Evolutionary conservation across 2,888 invertebrate species (phyloP), one percentile per base, ranked within the genome.

Genomic region (Elmis aenea): DNA sequence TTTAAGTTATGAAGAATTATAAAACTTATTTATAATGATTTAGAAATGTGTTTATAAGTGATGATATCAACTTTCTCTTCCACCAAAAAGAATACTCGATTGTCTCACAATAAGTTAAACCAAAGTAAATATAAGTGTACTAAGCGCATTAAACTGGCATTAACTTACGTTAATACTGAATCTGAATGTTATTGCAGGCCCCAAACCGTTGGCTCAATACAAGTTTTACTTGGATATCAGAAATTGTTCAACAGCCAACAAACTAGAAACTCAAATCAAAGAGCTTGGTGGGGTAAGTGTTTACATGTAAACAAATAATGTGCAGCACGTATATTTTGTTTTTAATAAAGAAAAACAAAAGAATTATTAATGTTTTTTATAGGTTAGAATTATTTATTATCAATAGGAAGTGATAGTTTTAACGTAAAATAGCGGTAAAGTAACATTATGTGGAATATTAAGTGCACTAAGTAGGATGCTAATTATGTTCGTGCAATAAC

Each of bases 221-320:
- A 79, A 75, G 62, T 84, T 85, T 71, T 85, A 83, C 67, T 74
- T 85, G 74, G 83, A 85, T 62, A 75, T 85, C 55, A 80, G 82
- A 69, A 84, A 81, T 58, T 77, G 79, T 70, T 75, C 73, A 51
- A 66, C 78, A 35, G 72, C 77, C 43, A 70, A 73, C 56, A 80
- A 78, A 50, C 67, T 85, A 67, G 83, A 84, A 56, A 71, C 73
- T 46, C 79, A 78, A 64, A 77, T 85, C 54, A 79, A 79, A 62
- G 75, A 79, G 55, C 73, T 85, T 66, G 85, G 85, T 49, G 79
- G 84, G 69, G 83, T 83, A 69, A 80, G 81, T 73, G 5, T 8
- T 18, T 18, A 6, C 18, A 18, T 18, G 18, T 18, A n/a, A n/a
- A n/a, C n/a, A n/a, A n/a, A n/a, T n/a, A n/a, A n/a, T n/a, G n/a